Evolutionary conservation across 2,888 invertebrate genomes (phyloP).

Genomic region (Cyclophora albipunctata): DNA sequence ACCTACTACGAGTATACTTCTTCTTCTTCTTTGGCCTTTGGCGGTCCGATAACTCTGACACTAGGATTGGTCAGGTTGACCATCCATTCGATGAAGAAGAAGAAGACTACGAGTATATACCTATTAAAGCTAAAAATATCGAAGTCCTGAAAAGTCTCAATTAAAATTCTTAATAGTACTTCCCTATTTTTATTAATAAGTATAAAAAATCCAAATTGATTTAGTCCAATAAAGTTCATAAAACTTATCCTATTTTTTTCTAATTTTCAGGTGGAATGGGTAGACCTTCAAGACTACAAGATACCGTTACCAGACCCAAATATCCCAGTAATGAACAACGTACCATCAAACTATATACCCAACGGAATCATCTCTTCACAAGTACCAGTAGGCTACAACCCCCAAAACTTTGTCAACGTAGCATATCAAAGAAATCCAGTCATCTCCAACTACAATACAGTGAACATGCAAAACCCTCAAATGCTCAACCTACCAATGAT

Average conservation of each 20-base stretch:
- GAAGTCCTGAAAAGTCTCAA: too few relatives aligned
- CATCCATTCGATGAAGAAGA: too few relatives aligned
- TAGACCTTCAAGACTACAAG: constrained; percentile 12
- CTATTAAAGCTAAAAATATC: too few relatives aligned
- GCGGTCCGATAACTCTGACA: too few relatives aligned
- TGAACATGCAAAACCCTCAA: constrained; percentile 5
- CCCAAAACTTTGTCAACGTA: constrained; percentile 12
- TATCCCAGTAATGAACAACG: constrained; percentile 9
- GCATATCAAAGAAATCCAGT: constrained; percentile 10
- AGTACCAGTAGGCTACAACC: constrained; percentile 6
- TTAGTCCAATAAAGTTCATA: too few relatives aligned
- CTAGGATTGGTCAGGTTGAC: too few relatives aligned
- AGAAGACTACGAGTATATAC: too few relatives aligned
- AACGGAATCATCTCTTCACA: constrained; percentile 18
- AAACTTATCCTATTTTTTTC: not conserved
- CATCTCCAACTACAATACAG: constrained; percentile 3
- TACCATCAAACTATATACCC: constrained; percentile 12
- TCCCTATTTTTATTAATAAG: too few relatives aligned
- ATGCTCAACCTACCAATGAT: constrained; percentile 9
- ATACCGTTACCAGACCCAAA: constrained; percentile 2
- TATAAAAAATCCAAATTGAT: too few relatives aligned
- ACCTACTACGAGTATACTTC: too few relatives aligned
- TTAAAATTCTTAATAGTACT: too few relatives aligned
- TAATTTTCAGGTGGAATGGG: constrained; percentile 33
- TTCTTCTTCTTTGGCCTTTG: too few relatives aligned